Percentiles rank a stretch among this genome's conserved stretches.
These are phyloP conservation scores for Harpia harpyja DNA, from an alignment of 2,797 vertebrate genomes.

Conservation along the genomic window DNA sequence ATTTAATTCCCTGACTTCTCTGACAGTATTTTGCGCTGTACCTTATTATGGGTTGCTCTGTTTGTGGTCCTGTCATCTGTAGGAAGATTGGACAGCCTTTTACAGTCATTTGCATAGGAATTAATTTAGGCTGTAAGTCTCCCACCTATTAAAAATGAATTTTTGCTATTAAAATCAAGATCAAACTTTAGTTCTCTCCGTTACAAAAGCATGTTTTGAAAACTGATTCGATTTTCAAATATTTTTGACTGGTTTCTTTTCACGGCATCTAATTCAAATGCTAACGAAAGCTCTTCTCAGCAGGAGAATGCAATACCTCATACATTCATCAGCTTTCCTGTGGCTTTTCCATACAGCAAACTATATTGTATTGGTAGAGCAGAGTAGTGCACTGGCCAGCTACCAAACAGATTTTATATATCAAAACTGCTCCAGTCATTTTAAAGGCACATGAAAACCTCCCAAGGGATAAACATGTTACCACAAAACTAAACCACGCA, in stretches of 20 bases:
- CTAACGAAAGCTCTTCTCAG: neutral
- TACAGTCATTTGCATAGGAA: slow-evolving; percentile 85
- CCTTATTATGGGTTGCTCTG: slow-evolving; percentile 77
- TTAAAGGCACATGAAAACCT: neutral
- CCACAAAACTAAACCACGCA: neutral
- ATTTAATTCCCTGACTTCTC: neutral
- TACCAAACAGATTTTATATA: slow-evolving; percentile 17
- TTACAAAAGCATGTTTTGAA: neutral
- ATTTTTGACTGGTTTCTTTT: neutral
- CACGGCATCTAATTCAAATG: neutral
- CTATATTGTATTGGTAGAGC: neutral
- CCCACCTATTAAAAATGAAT: slow-evolving; percentile 79
- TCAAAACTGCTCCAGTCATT: neutral
- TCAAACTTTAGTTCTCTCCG: neutral
- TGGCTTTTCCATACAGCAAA: neutral
- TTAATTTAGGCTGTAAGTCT: slow-evolving; percentile 73
- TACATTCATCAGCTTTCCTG: neutral
- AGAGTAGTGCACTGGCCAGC: neutral
- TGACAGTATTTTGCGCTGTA: slow-evolving; percentile 40
- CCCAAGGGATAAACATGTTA: neutral
- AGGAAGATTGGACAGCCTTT: slow-evolving; percentile 91
- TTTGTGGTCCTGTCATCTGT: slow-evolving; percentile 79
- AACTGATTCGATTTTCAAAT: neutral
- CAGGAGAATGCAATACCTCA: neutral
- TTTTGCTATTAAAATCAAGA: neutral